Percentiles rank a stretch among this genome's conserved stretches.
phyloP scores from a whole-genome alignment of 2,888 invertebrate species.

The Drosophila heteroneura region DNA sequence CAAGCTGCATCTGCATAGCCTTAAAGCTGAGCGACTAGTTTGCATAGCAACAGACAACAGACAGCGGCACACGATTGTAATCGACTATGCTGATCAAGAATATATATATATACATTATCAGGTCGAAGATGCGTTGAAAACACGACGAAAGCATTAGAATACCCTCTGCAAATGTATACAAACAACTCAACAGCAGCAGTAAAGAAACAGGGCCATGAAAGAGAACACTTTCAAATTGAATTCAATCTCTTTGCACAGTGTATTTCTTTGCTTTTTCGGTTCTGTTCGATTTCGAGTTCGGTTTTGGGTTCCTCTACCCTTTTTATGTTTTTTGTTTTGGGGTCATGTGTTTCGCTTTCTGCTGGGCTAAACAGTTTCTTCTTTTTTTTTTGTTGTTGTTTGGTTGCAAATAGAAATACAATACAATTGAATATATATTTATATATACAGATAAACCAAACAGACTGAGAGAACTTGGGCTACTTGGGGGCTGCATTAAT shows the following conservation, averaged over 20 bases:
- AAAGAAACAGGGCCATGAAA: constrained; percentile 19
- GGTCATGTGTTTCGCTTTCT: constrained; percentile 56
- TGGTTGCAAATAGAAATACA: constrained; percentile 51
- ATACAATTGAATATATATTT: constrained; percentile 35
- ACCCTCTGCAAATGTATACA: not conserved
- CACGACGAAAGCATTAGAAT: not conserved
- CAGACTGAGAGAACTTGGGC: not conserved
- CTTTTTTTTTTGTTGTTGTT: constrained; percentile 5
- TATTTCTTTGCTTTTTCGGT: constrained; percentile 3
- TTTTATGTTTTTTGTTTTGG: constrained; percentile 28
- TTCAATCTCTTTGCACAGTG: constrained; percentile 35
- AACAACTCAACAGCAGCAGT: too few relatives aligned
- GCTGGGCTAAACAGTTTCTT: constrained; percentile 48
- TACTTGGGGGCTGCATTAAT: constrained; percentile 31
- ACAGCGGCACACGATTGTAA: not conserved
- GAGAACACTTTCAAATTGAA: constrained; percentile 40
- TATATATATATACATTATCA: not conserved
- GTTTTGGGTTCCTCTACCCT: constrained; percentile 39
- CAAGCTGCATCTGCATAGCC: not conserved
- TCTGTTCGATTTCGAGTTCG: constrained; percentile 31
- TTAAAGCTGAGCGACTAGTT: not conserved
- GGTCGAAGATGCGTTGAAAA: not conserved
- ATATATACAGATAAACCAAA: not conserved
- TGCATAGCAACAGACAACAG: not conserved
- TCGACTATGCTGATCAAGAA: not conserved